Base-by-base conservation (phyloP, 2,797 vertebrate species). In the Lepidocolaptes lacrymiger region DNA sequence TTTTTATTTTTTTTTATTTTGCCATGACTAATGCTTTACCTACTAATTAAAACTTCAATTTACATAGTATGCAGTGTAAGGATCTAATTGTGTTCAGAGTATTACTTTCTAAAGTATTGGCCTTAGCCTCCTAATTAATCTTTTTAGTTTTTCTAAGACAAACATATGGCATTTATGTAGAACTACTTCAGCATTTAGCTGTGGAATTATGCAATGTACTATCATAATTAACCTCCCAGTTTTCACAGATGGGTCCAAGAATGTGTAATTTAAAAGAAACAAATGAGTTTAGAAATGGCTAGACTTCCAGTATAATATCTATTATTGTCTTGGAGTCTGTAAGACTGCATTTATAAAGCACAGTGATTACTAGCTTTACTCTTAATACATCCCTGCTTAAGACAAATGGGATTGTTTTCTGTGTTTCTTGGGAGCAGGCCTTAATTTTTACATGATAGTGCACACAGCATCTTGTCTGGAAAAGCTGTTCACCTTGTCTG, bases 111-210 rank as follows among this genome's bases (percentile, higher is more conserved):
- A 73, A 96, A 97, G 95, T 96, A 94, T 92, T 96, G 71, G 86
- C 77, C 92, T 95, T 97, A 91, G 97, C 96, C 94, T 98, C 91
- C 91, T 97, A 97, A 98, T 98, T 98, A 98, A 97, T 98, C 97
- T 95, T 96, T 95, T 96, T 62, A 62, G 24, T 94, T 97, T 97
- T 95, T 94, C 84, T 89, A 88, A 96, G 97, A 95, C 85, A 98
- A 98, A 92, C 97, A 97, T 98, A 97, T 95, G 97, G 96, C 97
- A 95, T 98, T 98, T 97, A 92, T 97, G 92, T 96, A 96, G 82
- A 95, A 92, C 58, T 86, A 79, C 77, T 96, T 96, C 79, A 96
- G 95, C 96, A 96, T 96, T 97, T 97, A 97, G 93, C 96, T 97
- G 80, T 95, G 94, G 94, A 97, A 93, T 98, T 97, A 95, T 95